Evolutionary conservation across 2,888 invertebrate species (phyloP), one percentile per base, ranked within the genome.

Genomic region (Tetrapedia diversipes): DNA sequence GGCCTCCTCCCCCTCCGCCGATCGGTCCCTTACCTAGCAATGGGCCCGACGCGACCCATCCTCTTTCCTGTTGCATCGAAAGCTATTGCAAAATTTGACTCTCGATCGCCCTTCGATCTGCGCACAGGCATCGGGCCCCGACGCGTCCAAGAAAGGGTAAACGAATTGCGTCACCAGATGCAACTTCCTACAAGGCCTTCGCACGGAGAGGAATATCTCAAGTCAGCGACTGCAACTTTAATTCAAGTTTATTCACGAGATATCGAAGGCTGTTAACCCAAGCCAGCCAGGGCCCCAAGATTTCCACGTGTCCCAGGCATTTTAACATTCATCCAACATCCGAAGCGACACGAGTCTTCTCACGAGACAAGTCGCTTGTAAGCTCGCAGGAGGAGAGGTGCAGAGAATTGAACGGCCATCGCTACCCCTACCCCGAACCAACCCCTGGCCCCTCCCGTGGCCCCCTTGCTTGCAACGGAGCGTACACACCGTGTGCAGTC

Each of bases 1-100:
- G n/a, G 54, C 60, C 77, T 56, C 77, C 66, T 67, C 80, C 72
- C 78, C 81, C 78, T 85, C 80, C 80, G 83, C 49, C 75, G 76
- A 68, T 74, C 66, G 49, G 56, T 74, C 60, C 68, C 76, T 68
- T 61, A 61, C 75, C 73, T 66, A 73, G 75, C 51, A 53, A 75
- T 45, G 66, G 74, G 19, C 53, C 22, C 66, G 19, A 37, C 32
- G 16, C 45, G 37, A 32, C 39, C 24, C 8, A 19, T 7, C 45
- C 29, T 37, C 65, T 72, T 72, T 37, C 65, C 41, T 19, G 29
- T 57, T 37, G 34, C 29, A 10, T 24, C 16, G 27, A 65, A 65
- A 59, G 27, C 65, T 65, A 45, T 32, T n/a, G 10, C 10, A 47
- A 47, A 32, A 41, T 14, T 24, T 1, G 4, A 4, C 8, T 4